These are phyloP conservation scores for Sander vitreus DNA, from an alignment of 2,113 vertebrate genomes.

Conservation along the genomic window DNA sequence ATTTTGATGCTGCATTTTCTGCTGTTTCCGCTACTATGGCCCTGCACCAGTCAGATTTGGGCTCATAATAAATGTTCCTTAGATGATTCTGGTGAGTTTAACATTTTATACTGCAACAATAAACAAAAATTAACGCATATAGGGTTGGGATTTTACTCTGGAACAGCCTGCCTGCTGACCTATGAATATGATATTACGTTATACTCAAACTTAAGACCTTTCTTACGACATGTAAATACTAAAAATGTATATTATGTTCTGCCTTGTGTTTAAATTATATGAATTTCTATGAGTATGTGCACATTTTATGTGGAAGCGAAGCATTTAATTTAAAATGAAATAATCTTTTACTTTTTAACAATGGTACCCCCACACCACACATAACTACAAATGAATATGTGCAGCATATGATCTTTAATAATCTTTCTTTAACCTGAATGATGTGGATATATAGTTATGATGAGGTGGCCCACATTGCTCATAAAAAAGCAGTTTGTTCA, in stretches of 20 bases:
- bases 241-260: constrained; percentile 17
- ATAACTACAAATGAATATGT: neutral
- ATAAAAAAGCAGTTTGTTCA: constrained; percentile 28
- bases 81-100: neutral
- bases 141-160: neutral
- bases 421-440: constrained; percentile 22
- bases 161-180: constrained; percentile 5
- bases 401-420: neutral
- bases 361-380: neutral
- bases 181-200: constrained; percentile 20
- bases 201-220: constrained; percentile 1
- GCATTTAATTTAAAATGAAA: neutral
- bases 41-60: neutral
- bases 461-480: constrained; percentile 12
- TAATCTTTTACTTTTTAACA: neutral
- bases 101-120: neutral
- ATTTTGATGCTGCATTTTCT: neutral
- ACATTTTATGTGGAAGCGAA: neutral
- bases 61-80: neutral
- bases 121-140: neutral
- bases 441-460: constrained; percentile 19
- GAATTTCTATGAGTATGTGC: neutral
- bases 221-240: constrained; percentile 21
- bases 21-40: neutral
- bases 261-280: constrained; percentile 6